Base-by-base conservation (phyloP, 2,113 vertebrate genomes). In the Saimiri boliviensis region DNA sequence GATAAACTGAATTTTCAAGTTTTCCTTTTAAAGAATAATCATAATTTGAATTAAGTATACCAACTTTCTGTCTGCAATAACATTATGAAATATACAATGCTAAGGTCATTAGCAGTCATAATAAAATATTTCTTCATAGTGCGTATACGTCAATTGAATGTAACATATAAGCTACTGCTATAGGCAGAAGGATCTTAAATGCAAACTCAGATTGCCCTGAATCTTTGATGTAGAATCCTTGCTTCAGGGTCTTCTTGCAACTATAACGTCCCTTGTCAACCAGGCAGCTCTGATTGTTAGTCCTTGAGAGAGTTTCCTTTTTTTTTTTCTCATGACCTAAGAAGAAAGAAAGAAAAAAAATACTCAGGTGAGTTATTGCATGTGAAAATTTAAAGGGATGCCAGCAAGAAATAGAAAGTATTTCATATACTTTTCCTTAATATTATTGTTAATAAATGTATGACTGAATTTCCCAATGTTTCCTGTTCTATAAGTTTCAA, bases 161-260 rank as follows among this genome's bases (percentile, higher is more conserved):
- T 77, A 93, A 73, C 40, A 60, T 30, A 91, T 27, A 86, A 80
- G 76, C 45, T 54, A 92, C 49, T 77, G 37, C 92, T 88, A 52
- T 32, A 49, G 32, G 84, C 71, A 83, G 37, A 91, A 77, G 32
- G 25, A 89, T 92, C 86, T 93, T 87, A 84, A 94, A 77, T 80
- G 45, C 42, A 94, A 95, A 93, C 74, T 95, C 80, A 73, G 23
- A 94, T 45, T 77, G 63, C 21, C 80, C 71, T 56, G n/a, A 77
- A 85, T 94, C 37, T 97, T 94, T 96, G 83, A 95, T 87, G 96
- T 94, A 87, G 80, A 91, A 94, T 90, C 42, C 37, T 95, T 92
- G 91, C 71, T 97, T 89, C 56, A 97, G 94, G 83, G 84, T 94
- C 63, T 95, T 96, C 83, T 95, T 90, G 49, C n/a, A 96, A 92